A percentile compares a stretch with the other conserved stretches of the same genome.
Conservation (phyloP, 2,113 vertebrate genomes). For the Urocynchramus pylzowi region DNA sequence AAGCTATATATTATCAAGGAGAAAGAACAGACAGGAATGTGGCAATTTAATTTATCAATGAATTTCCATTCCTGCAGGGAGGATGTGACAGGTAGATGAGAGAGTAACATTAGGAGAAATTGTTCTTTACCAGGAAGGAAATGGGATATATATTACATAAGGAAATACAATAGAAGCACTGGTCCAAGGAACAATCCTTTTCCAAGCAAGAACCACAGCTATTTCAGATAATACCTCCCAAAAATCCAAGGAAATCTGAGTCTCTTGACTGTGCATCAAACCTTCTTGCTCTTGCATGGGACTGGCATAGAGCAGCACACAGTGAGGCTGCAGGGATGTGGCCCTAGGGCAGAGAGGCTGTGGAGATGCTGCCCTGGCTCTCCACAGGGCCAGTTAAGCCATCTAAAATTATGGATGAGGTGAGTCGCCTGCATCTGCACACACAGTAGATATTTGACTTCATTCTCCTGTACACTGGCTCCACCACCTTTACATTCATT, state of each 20-base stretch:
- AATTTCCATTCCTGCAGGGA: background rate
- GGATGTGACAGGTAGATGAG: background rate
- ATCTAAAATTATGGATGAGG: background rate
- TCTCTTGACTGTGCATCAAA: background rate
- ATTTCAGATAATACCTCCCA: background rate
- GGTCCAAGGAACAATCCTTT: background rate
- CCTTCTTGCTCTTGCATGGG: background rate
- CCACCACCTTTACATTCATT: fast-evolving
- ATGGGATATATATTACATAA: background rate
- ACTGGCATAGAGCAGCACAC: background rate
- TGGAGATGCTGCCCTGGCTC: background rate
- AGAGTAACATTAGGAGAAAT: background rate
- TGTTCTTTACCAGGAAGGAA: background rate
- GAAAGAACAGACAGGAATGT: background rate
- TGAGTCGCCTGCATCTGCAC: background rate
- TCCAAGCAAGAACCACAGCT: background rate
- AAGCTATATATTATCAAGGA: background rate
- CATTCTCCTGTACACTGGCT: background rate
- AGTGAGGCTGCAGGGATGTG: background rate
- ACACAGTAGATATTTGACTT: background rate
- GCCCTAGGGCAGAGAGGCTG: background rate
- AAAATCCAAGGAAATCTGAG: background rate
- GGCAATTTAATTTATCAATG: background rate
- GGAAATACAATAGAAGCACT: background rate
- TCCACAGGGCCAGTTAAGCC: background rate